Percentiles rank a stretch among this genome's conserved stretches.
Conservation (phyloP, 2,797 vertebrate genomes). For the Cossypha dichroa region DNA sequence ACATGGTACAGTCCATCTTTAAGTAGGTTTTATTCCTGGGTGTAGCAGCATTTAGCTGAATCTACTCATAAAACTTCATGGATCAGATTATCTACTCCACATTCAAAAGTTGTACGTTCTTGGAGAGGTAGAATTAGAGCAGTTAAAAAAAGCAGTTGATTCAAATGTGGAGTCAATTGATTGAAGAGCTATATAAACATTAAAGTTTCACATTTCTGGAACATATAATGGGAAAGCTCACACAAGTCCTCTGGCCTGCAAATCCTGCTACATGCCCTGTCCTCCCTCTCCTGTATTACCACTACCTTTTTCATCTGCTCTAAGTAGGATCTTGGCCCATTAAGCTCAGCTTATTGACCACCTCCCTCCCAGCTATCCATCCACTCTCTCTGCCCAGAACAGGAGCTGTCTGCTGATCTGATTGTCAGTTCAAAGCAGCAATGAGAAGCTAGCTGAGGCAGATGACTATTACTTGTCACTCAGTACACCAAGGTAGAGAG, state of each 20-base stretch:
- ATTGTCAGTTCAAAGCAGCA: background rate
- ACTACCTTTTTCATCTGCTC: background rate
- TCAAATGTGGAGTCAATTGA: background rate
- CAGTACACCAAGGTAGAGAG: background rate
- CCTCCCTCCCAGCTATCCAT: background rate
- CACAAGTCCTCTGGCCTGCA: background rate
- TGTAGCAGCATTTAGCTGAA: background rate
- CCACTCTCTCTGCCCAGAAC: background rate
- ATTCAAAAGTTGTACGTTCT: background rate
- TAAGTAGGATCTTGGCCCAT: background rate
- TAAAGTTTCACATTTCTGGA: background rate
- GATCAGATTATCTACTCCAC: background rate
- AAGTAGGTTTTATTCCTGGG: background rate
- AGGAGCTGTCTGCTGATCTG: background rate
- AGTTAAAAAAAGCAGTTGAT: background rate
- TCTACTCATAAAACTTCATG: background rate
- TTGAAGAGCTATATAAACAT: background rate
- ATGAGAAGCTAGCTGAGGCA: background rate
- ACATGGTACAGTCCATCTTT: background rate
- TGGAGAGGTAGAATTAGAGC: background rate
- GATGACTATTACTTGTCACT: background rate
- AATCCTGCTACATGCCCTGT: rapidly evolving
- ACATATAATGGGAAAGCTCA: background rate
- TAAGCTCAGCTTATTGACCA: background rate
- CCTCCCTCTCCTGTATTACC: rapidly evolving